A percentile compares a stretch with the other conserved stretches of the same genome.
These are phyloP conservation scores for Gobio gobio DNA, from an alignment of 2,113 vertebrate species.

Conservation along the genomic window DNA sequence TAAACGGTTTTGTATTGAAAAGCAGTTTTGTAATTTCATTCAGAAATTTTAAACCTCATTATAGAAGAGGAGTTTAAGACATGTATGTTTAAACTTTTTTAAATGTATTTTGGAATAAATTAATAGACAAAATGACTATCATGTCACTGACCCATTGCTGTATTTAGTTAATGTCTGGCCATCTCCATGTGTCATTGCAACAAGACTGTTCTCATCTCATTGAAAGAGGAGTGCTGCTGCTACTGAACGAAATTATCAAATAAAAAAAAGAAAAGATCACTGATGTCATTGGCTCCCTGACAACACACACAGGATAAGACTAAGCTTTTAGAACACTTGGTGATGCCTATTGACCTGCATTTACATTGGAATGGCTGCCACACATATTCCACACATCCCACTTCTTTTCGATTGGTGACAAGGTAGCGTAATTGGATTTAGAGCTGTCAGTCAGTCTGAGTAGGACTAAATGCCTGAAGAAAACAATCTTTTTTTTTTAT, in stretches of 20 bases:
- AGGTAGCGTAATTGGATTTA: neutral
- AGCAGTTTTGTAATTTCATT: too few relatives aligned
- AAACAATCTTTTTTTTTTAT: neutral
- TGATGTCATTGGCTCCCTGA: conserved; percentile 35
- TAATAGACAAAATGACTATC: too few relatives aligned
- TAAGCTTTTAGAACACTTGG: neutral
- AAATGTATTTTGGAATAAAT: too few relatives aligned
- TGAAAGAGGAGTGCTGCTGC: conserved; percentile 10
- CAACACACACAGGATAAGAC: neutral
- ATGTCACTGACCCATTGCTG: too few relatives aligned
- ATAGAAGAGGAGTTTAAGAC: too few relatives aligned
- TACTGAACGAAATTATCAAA: neutral
- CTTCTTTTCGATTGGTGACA: neutral
- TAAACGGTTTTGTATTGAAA: too few relatives aligned
- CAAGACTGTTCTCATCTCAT: conserved; percentile 5
- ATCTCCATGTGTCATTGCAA: neutral
- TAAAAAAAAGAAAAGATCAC: neutral
- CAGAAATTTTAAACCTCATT: too few relatives aligned
- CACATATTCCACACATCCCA: neutral
- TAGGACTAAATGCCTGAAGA: neutral
- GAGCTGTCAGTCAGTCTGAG: neutral
- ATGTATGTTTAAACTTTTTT: too few relatives aligned
- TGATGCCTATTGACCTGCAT: neutral
- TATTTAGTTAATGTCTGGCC: neutral
- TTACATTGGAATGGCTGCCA: neutral